Conservation (phyloP, 2,113 vertebrate genomes). For the Trematocara marginatum region DNA sequence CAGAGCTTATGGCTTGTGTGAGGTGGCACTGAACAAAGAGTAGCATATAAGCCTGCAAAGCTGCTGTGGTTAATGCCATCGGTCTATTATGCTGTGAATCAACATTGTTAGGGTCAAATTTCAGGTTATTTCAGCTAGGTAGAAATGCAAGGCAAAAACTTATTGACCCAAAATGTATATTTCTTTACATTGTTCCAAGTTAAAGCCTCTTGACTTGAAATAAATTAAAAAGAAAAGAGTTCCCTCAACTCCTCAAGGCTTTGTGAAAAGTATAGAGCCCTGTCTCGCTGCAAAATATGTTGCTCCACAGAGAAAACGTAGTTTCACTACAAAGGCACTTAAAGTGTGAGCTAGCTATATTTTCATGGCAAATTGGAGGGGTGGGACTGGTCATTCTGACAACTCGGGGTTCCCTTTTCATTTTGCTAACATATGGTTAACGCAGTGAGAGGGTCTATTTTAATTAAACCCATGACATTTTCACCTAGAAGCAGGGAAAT, state of each 20-base stretch:
- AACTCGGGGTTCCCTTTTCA: rapidly evolving
- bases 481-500: background rate
- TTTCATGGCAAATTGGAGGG: background rate
- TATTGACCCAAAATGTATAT: background rate
- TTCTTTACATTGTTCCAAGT: background rate
- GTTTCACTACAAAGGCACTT: background rate
- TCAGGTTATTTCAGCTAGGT: background rate
- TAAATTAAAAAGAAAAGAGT: background rate
- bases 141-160: background rate
- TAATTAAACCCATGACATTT: background rate
- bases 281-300: background rate
- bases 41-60: background rate
- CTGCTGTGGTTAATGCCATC: background rate
- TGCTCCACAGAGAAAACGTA: background rate
- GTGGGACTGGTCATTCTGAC: background rate
- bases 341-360: background rate
- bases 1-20: background rate
- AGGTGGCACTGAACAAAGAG: background rate
- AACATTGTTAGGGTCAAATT: background rate
- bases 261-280: background rate
- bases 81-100: background rate
- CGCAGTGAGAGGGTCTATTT: background rate
- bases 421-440: background rate
- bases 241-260: rapidly evolving
- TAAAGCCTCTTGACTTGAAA: background rate